phyloP scores from a whole-genome alignment of 2,888 invertebrate genomes.

The Netelia melanura region DNA sequence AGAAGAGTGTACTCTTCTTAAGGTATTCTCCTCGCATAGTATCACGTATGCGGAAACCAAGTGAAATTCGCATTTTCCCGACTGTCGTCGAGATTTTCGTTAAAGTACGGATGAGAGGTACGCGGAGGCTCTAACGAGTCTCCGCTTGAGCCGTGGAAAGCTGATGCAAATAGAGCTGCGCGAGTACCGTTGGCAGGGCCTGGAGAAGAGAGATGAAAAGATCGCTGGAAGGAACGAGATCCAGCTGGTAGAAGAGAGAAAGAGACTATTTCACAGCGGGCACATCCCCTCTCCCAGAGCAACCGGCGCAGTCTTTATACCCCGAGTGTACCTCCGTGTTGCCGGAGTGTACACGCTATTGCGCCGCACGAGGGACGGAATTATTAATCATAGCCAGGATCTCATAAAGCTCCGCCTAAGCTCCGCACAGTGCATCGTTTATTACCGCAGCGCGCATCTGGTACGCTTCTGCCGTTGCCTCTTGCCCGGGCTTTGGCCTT shows the following conservation, averaged over 20 bases:
- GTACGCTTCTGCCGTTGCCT: constrained; percentile 67
- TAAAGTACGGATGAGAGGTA: constrained; percentile 36
- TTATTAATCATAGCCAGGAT: constrained; percentile 83
- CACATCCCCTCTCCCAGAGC: constrained; percentile 9
- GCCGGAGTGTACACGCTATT: constrained; percentile 42
- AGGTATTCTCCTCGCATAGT: too few species aligned
- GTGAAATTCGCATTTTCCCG: constrained; percentile 23
- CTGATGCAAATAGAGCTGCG: constrained; percentile 8
- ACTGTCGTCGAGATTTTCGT: constrained; percentile 51
- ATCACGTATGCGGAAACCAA: constrained; percentile 10
- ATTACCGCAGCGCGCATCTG: constrained; percentile 73
- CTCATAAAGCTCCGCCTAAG: constrained; percentile 83
- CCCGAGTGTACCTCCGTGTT: constrained; percentile 22
- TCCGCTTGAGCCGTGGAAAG: constrained; percentile 30
- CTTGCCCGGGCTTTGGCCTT: constrained; percentile 72
- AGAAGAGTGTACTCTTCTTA: background rate
- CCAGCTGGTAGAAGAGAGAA: constrained; percentile 5
- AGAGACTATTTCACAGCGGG: constrained; percentile 28
- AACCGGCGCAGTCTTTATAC: background rate
- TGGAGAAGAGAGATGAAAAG: constrained; percentile 12
- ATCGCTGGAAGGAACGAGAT: constrained; percentile 18
- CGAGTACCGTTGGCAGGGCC: too few species aligned
- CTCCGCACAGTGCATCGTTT: constrained; percentile 80
- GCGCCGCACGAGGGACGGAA: constrained; percentile 71
- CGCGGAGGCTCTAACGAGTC: constrained; percentile 42